Evolutionary conservation across 92 coral and sea anemone species (phyloP).

Genomic region (Anthopleura xanthogrammica): DNA sequence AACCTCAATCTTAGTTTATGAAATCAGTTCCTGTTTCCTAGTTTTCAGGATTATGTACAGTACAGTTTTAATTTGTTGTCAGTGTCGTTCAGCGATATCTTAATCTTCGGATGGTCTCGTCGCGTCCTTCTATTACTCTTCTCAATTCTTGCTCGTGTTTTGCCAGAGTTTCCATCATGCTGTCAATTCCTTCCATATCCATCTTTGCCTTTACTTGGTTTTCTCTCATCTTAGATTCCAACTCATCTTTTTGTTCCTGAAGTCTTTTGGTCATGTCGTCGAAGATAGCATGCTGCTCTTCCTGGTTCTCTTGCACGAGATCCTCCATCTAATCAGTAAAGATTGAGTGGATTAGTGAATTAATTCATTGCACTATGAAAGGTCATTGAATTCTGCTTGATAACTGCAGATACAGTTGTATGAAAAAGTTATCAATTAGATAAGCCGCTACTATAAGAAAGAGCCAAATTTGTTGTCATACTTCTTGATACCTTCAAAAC

Average conservation of each 20-base stretch:
- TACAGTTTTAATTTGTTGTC: neutral
- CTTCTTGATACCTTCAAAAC: too few relatives aligned
- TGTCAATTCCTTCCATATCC: constrained; percentile 7
- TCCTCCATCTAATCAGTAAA: neutral
- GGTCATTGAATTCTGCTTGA: too few relatives aligned
- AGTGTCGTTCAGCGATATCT: neutral
- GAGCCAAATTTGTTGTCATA: too few relatives aligned
- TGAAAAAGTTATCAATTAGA: too few relatives aligned
- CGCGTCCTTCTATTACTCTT: neutral
- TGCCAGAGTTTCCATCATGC: neutral
- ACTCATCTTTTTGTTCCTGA: neutral
- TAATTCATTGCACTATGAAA: neutral
- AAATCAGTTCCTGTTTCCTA: too few relatives aligned
- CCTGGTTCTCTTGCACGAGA: neutral
- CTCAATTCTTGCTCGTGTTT: constrained; percentile 1
- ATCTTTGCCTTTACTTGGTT: neutral
- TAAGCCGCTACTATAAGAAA: too few relatives aligned
- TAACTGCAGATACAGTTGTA: too few relatives aligned
- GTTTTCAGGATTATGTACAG: too few relatives aligned
- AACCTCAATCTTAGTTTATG: too few relatives aligned
- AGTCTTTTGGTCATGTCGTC: neutral
- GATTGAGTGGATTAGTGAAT: neutral
- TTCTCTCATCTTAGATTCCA: constrained; percentile 1
- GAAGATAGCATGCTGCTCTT: neutral
- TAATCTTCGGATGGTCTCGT: neutral